Evolutionary conservation across 2,888 invertebrate species (phyloP), one percentile per base, ranked within the genome.

Genomic region (Tipula unca): DNA sequence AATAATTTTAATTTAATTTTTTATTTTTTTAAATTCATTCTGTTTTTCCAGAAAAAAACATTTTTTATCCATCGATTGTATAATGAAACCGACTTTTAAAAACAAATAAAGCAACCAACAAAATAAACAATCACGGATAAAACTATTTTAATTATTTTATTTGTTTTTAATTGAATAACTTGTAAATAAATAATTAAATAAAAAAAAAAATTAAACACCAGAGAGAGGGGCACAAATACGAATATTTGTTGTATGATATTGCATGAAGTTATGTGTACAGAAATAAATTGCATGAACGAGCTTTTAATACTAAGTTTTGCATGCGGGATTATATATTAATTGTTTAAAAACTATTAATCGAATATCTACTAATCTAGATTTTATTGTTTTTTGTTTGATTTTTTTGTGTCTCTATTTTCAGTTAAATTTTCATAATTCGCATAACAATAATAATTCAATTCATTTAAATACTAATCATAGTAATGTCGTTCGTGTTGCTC

Each of bases 401-500:
- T 84, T 29, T 82, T 82, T 20, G 13, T 82, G 20, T 82, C 14
- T 82, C 8, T 83, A 83, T 29, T 83, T 84, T 5, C 84, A 84
- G 84, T 36, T 35, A 20, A 35, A 84, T 84, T 35, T 84, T 92
- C 82, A 92, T 54, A 54, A 25, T 54, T 54, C 54, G 54, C 54
- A 54, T 54, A 54, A 54, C 20, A 54, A 54, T 54, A 54, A 54
- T 8, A 54, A 54, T 20, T 54, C 54, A 54, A 54, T 54, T 54
- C 54, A 54, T 92, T 87, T 92, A 92, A 87, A 92, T 92, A 85
- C 89, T 92, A 85, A 85, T 84, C 82, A 86, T 82, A 86, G 86
- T 85, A 91, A 92, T 93, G 88, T 90, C 93, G 87, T 90, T 89
- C 90, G 90, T 89, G 89, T 90, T 89, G 89, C 90, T 87, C 90